Evolutionary conservation across 2,888 invertebrate genomes (phyloP), one percentile per base, ranked within the genome.

Genomic region (Trissoscelio sp.): DNA sequence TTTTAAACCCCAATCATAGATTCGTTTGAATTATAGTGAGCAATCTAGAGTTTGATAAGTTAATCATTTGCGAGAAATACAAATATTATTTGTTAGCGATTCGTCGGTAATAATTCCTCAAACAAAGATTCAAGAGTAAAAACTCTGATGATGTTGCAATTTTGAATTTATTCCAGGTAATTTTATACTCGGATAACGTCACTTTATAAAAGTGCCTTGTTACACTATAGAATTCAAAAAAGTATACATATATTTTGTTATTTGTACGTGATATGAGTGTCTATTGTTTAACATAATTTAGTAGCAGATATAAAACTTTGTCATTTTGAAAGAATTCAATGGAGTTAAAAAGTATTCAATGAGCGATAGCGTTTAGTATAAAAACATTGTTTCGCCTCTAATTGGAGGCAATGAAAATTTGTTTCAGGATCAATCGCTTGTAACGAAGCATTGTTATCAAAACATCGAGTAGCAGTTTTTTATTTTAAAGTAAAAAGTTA

Each of bases 401-500:
- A 44, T 44, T 44, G 11, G 16, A 14, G 11, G 18, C 3, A 44
- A 44, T 16, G 42, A 44, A 44, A 44, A 44, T 39, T 39, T 44
- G 42, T 44, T 44, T 44, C 18, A 3, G 16, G 9, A 44, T 16
- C 18, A 44, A 16, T 44, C 42, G 18, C 16, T 16, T 9, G 42
- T 44, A 44, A 44, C 42, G 18, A 44, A 44, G 42, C 39, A n/a
- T 42, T n/a, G 39, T 14, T 42, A n/a, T 42, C 14, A 42, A 42
- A 42, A 42, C 39, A 42, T 11, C n/a, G 39, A 42, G 14, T n/a
- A n/a, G 4, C n/a, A 42, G 3, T n/a, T 42, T 42, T 31, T 31
- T 31, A 7, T 31, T 1, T 31, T 31, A 6, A 31, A 31, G 9
- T 31, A 31, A 31, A 31, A 31, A 31, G 31, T 31, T 31, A 31